These are phyloP conservation scores for Oriolus oriolus DNA, from an alignment of 2,113 vertebrate species.

Conservation along the genomic window DNA sequence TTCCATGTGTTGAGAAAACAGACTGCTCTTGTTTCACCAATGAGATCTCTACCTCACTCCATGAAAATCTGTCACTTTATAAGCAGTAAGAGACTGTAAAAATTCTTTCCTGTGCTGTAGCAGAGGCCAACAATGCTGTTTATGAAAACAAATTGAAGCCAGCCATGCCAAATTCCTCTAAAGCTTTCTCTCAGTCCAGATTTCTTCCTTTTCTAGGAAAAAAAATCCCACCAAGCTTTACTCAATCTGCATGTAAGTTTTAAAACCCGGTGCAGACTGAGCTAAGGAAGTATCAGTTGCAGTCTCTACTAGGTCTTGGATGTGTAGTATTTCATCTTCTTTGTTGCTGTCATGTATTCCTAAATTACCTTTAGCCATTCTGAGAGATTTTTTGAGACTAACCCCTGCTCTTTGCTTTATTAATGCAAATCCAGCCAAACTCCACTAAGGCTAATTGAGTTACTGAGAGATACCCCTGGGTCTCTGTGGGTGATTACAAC, in stretches of 20 bases:
- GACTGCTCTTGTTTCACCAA: background rate
- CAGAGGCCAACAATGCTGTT: background rate
- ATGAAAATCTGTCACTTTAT: background rate
- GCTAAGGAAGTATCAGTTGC: background rate
- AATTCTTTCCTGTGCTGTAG: background rate
- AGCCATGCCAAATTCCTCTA: background rate
- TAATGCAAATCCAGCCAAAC: constrained; percentile 39
- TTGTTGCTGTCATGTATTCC: background rate
- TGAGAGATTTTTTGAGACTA: constrained; percentile 6
- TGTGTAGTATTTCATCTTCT: background rate
- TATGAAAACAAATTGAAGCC: background rate
- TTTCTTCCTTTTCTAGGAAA: background rate
- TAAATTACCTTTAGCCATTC: background rate
- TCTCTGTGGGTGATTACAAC: background rate
- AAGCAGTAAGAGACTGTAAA: background rate
- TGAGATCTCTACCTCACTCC: background rate
- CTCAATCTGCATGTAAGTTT: background rate
- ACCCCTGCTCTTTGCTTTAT: constrained; percentile 9
- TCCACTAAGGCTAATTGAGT: constrained; percentile 20
- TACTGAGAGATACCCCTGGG: constrained; percentile 2
- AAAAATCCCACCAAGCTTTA: background rate
- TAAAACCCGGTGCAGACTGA: background rate
- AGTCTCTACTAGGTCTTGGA: background rate
- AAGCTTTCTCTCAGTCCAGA: background rate
- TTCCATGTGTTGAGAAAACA: background rate